Evolutionary conservation across 2,888 invertebrate species (phyloP).

Genomic region (Isotomurus palustris): DNA sequence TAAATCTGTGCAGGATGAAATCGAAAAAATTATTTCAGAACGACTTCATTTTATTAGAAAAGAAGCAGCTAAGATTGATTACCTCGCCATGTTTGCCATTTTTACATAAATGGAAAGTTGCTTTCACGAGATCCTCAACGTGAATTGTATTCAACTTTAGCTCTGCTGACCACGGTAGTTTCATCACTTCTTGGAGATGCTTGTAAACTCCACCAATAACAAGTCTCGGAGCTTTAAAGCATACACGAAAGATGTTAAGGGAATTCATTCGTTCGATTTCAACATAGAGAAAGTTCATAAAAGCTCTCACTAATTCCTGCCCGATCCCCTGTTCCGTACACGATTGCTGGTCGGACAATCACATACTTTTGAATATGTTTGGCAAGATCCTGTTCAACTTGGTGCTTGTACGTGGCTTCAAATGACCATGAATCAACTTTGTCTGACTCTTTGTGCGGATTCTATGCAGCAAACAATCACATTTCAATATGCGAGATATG

Average conservation of each 20-base stretch:
- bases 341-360: constrained; percentile 74
- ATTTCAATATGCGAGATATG: neutral
- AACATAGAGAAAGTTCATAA: neutral
- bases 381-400: constrained; percentile 72
- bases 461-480: constrained; percentile 49
- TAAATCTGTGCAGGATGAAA: constrained; percentile 60
- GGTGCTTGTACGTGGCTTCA: constrained; percentile 74
- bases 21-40: neutral
- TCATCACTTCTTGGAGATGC: constrained; percentile 83
- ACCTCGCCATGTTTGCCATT: constrained; percentile 48
- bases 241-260: constrained; percentile 40
- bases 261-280: neutral
- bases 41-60: neutral
- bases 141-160: constrained; percentile 83
- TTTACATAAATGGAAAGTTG: constrained; percentile 65
- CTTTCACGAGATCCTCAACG: constrained; percentile 75
- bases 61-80: neutral
- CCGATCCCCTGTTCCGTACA: constrained; percentile 80
- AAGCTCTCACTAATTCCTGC: constrained; percentile 68
- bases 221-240: constrained; percentile 75
- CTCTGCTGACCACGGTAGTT: constrained; percentile 80
- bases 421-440: constrained; percentile 77
- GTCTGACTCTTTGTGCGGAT: constrained; percentile 69
- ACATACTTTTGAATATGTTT: constrained; percentile 68
- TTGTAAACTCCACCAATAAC: constrained; percentile 85